Evolutionary conservation across 1,140 invertebrate species (phyloP).

Genomic region (Eciton burchellii): DNA sequence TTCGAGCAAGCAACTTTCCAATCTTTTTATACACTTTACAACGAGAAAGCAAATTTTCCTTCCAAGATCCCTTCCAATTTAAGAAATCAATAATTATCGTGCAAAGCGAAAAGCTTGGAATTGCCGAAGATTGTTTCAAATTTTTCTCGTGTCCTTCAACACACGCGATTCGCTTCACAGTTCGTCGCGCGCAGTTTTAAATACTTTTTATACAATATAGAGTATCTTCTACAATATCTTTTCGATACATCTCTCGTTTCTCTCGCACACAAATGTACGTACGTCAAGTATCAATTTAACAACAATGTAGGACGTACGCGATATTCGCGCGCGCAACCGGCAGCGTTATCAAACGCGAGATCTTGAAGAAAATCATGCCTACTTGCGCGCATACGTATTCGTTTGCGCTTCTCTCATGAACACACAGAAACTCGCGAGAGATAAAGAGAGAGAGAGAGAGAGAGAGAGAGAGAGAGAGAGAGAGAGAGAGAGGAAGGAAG

Average conservation of each 20-base stretch:
- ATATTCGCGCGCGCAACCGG: not conserved
- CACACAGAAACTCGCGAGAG: not conserved
- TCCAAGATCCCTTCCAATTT: no score
- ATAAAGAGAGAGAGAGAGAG: not conserved
- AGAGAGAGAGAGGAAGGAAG: not conserved
- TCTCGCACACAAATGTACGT: not conserved
- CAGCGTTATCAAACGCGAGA: slow-evolving; percentile 9
- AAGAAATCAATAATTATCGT: not conserved
- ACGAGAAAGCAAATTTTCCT: slow-evolving; percentile 5
- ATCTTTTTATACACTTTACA: not conserved
- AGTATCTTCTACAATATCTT: not conserved
- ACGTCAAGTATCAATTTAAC: slow-evolving; percentile 12
- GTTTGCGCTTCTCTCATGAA: not conserved
- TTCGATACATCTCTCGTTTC: no score
- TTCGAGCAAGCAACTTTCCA: not conserved
- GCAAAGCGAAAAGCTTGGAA: not conserved
- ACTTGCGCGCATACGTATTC: not conserved
- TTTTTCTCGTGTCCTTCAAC: not conserved
- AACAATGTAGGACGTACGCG: not conserved
- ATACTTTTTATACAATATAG: not conserved
- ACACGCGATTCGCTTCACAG: no score
- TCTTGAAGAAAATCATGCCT: slow-evolving; percentile 42
- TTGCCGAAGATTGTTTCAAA: not conserved
- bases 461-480: not conserved
- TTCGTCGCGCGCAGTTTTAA: no score